phyloP scores from a whole-genome alignment of 2,888 invertebrate species.

The Neoascia interrupta region DNA sequence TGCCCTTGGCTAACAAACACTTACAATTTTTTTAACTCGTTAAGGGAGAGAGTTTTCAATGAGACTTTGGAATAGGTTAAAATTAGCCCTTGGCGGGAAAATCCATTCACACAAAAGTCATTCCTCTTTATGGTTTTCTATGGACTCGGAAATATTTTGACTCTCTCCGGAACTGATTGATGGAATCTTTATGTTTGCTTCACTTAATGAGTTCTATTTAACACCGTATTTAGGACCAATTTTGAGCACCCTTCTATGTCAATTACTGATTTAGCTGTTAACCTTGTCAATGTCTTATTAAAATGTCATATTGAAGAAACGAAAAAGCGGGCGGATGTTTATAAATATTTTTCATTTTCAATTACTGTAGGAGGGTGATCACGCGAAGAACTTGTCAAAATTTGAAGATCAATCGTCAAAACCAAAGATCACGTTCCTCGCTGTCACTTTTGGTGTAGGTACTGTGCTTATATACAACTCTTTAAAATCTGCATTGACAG shows the following conservation, averaged over 20 bases:
- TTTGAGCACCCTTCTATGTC: slow-evolving; percentile 13
- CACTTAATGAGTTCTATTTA: slow-evolving; percentile 34
- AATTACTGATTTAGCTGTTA: slow-evolving; percentile 51
- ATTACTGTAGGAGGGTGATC: slow-evolving; percentile 17
- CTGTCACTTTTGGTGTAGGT: no score
- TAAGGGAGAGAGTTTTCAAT: neutral
- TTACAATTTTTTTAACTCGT: slow-evolving; percentile 2
- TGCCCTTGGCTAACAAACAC: no score
- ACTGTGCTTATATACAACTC: slow-evolving; percentile 17
- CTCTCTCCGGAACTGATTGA: slow-evolving; percentile 53
- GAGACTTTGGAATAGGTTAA: slow-evolving; percentile 21
- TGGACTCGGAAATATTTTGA: neutral
- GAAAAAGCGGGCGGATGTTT: slow-evolving; percentile 54
- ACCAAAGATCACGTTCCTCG: slow-evolving; percentile 7
- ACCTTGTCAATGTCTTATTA: slow-evolving; percentile 51
- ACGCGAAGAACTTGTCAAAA: slow-evolving; percentile 30
- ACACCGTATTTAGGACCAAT: slow-evolving; percentile 2
- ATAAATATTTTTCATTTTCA: slow-evolving; percentile 19
- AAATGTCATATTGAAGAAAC: slow-evolving; percentile 42
- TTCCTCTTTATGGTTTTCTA: slow-evolving; percentile 48
- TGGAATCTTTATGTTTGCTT: slow-evolving; percentile 9
- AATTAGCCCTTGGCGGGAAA: slow-evolving; percentile 35
- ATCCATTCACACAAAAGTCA: slow-evolving; percentile 31
- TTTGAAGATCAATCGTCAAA: slow-evolving; percentile 24
- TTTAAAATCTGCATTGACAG: neutral